Evolutionary conservation across 1,140 invertebrate species (phyloP).

Genomic region (Condylostylus longicornis): DNA sequence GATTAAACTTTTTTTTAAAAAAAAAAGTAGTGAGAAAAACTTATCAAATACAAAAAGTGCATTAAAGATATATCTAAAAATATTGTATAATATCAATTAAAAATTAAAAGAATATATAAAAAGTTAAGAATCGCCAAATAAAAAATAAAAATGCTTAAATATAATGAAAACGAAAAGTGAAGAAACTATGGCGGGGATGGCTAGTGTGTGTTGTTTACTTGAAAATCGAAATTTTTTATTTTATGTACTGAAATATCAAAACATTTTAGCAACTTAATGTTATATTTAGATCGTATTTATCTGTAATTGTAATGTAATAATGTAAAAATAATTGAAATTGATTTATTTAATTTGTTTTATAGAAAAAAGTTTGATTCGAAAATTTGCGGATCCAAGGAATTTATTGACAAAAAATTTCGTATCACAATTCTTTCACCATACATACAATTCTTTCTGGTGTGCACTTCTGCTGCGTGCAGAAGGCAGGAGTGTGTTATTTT

Average conservation of each 20-base stretch:
- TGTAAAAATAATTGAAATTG: neutral
- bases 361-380: neutral
- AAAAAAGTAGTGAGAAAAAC: neutral
- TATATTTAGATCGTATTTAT: too few species aligned
- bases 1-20: neutral
- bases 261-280: too few species aligned
- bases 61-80: neutral
- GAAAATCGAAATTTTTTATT: too few species aligned
- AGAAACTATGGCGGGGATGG: constrained; percentile 3
- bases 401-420: too few species aligned
- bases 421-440: too few species aligned
- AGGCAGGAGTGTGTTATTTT: too few species aligned
- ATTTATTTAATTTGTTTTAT: neutral
- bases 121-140: neutral
- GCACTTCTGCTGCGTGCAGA: too few species aligned
- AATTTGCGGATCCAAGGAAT: neutral
- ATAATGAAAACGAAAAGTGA: neutral
- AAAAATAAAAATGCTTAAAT: neutral
- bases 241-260: too few species aligned
- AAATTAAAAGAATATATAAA: neutral
- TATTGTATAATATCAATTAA: neutral
- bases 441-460: too few species aligned
- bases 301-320: neutral
- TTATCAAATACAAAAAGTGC: neutral
- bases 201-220: constrained; percentile 2